phyloP scores from a whole-genome alignment of 2,113 vertebrate genomes.

The Elephantulus edwardii region DNA sequence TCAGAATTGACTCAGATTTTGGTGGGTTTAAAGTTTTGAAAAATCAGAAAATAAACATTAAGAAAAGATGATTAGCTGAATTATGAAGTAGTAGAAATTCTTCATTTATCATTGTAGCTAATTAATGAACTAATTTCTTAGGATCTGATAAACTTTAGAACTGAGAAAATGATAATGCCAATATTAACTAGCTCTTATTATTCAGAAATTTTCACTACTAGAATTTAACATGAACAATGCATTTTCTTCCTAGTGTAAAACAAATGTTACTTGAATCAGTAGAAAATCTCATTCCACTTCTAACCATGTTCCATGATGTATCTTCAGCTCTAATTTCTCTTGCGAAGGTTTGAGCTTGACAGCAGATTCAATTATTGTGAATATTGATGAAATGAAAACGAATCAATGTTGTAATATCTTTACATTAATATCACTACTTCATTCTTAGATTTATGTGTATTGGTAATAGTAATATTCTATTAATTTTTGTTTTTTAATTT shows the following conservation, averaged over 20 bases:
- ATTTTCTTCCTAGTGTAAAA: constrained; percentile 6
- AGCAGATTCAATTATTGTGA: not conserved
- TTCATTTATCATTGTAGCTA: constrained; percentile 20
- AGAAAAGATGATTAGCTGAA: not conserved
- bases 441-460: constrained; percentile 7
- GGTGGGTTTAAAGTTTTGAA: too few species aligned
- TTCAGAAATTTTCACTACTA: not conserved
- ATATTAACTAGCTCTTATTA: not conserved
- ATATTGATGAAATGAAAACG: constrained; percentile 7
- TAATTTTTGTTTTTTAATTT: too few species aligned
- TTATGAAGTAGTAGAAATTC: constrained; percentile 32
- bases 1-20: too few species aligned
- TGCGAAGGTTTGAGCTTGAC: constrained; percentile 23
- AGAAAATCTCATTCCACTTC: not conserved
- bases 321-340: constrained; percentile 12
- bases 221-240: not conserved
- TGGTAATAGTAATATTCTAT: not conserved
- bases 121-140: constrained; percentile 8
- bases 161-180: constrained; percentile 30
- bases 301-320: not conserved
- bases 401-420: not conserved
- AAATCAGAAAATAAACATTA: not conserved
- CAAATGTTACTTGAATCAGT: not conserved
- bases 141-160: not conserved
- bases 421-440: not conserved